Evolutionary conservation across 2,888 invertebrate species (phyloP).

Genomic region (Hyposoter dolosus): DNA sequence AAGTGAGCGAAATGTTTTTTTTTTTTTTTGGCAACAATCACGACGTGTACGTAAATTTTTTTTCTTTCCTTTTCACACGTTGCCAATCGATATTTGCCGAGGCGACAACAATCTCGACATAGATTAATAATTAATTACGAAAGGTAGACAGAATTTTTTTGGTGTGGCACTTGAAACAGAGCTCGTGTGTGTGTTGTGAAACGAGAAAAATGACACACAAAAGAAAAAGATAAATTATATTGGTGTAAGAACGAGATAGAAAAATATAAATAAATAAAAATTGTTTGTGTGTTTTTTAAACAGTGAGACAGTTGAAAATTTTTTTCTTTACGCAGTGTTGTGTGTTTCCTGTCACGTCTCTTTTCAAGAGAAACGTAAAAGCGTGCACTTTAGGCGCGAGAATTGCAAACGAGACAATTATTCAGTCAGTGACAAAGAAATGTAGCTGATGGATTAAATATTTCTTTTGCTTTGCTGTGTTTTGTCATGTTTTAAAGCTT

Average conservation of each 20-base stretch:
- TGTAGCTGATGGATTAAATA: constrained; percentile 45
- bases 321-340: constrained; percentile 37
- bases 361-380: constrained; percentile 48
- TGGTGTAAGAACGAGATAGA: constrained; percentile 15
- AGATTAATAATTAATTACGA: constrained; percentile 46
- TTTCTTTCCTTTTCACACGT: constrained; percentile 29
- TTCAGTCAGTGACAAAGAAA: constrained; percentile 65
- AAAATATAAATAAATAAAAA: constrained; percentile 3
- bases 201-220: constrained; percentile 15
- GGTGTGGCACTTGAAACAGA: constrained; percentile 53
- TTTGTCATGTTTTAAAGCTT: constrained; percentile 81
- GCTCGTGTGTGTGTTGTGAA: constrained; percentile 31
- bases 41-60: neutral
- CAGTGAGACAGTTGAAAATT: constrained; percentile 32
- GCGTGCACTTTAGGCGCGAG: constrained; percentile 68
- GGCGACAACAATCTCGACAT: constrained; percentile 43
- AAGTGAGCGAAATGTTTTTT: constrained; percentile 2
- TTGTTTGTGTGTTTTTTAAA: constrained; percentile 47
- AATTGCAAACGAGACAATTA: constrained; percentile 57
- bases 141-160: constrained; percentile 41
- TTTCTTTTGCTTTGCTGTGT: constrained; percentile 52
- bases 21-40: constrained; percentile 4
- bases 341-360: constrained; percentile 28
- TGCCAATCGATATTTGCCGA: constrained; percentile 49
- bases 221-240: constrained; percentile 9